A percentile compares a stretch with the other conserved stretches of the same genome.
phyloP scores from a whole-genome alignment of 2,113 vertebrate genomes.

The Chrysochloris asiatica region DNA sequence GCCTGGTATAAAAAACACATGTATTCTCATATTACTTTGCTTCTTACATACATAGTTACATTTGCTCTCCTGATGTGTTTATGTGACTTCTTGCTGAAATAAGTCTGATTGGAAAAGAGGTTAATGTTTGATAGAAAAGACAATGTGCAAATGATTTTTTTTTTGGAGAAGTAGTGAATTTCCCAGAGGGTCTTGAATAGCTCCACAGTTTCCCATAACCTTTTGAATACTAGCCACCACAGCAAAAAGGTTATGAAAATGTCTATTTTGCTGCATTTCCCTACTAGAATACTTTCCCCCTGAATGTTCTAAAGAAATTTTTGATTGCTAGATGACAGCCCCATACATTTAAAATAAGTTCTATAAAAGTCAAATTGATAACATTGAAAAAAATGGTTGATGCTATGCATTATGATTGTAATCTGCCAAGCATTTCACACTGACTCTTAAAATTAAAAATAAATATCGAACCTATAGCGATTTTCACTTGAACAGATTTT shows the following conservation, averaged over 20 bases:
- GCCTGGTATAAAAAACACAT: not conserved
- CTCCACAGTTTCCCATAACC: not conserved
- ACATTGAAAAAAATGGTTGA: slow-evolving; percentile 48
- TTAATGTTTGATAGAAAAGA: slow-evolving; percentile 2
- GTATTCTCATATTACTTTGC: not conserved
- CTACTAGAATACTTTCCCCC: slow-evolving; percentile 1
- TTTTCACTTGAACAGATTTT: slow-evolving; percentile 26
- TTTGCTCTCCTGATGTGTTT: not conserved
- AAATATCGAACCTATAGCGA: slow-evolving; percentile 50
- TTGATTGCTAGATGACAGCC: slow-evolving; percentile 39
- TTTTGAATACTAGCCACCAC: not conserved
- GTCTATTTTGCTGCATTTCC: slow-evolving; percentile 20
- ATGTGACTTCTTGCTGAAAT: slow-evolving; percentile 6
- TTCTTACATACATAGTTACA: slow-evolving; percentile 20
- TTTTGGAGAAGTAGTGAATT: not conserved
- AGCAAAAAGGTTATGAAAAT: slow-evolving; percentile 9
- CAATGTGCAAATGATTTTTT: not conserved
- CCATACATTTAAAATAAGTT: slow-evolving; percentile 46
- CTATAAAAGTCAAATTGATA: slow-evolving; percentile 35
- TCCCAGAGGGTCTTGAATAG: slow-evolving; percentile 13
- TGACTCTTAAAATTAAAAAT: slow-evolving; percentile 68
- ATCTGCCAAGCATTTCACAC: slow-evolving; percentile 47
- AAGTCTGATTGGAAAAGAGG: slow-evolving; percentile 36
- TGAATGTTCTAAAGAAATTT: slow-evolving; percentile 37
- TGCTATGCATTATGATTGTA: slow-evolving; percentile 60